phyloP scores from a whole-genome alignment of 2,113 vertebrate genomes.

The Psammodynastes pulverulentus region DNA sequence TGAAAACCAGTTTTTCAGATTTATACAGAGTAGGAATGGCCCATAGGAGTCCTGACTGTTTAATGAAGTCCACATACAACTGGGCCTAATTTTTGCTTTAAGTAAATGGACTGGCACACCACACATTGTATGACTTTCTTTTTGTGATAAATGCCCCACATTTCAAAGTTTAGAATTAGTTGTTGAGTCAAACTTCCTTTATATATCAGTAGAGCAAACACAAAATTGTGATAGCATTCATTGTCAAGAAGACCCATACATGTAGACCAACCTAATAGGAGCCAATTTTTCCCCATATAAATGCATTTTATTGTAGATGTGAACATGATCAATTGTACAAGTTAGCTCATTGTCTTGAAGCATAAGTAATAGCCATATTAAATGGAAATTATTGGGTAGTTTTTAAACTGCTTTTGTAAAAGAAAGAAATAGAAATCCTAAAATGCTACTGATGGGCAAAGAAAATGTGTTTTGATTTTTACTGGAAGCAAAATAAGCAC shows the following conservation, averaged over 20 bases:
- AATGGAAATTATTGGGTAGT: background rate
- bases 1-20: background rate
- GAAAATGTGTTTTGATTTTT: accelerated
- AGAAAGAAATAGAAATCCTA: slow-evolving; percentile 14
- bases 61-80: background rate
- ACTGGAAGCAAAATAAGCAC: slow-evolving; percentile 11
- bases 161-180: background rate
- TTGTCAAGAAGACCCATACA: background rate
- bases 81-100: background rate
- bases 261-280: background rate
- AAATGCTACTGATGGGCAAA: slow-evolving; percentile 21
- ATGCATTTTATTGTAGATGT: background rate
- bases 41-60: background rate
- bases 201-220: background rate
- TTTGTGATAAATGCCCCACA: background rate
- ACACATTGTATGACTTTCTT: background rate
- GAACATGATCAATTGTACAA: background rate
- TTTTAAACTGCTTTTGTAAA: background rate
- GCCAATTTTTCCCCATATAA: background rate
- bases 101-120: background rate
- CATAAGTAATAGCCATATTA: background rate
- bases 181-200: background rate
- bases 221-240: background rate
- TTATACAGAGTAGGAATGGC: background rate
- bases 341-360: background rate